These are phyloP conservation scores for Pseudomyrmex flavicornis DNA, from an alignment of 1,140 invertebrate genomes.

Conservation along the genomic window DNA sequence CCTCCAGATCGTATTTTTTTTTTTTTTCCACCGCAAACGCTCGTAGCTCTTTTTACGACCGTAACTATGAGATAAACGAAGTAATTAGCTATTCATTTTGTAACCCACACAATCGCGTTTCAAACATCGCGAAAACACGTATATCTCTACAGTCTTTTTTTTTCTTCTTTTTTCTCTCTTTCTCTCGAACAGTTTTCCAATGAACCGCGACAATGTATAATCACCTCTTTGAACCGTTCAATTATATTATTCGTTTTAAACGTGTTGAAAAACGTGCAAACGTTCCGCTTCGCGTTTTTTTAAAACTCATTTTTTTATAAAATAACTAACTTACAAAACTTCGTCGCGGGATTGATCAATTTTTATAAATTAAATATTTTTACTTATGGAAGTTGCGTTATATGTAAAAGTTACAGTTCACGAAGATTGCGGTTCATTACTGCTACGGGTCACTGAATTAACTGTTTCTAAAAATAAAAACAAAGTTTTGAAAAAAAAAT, in stretches of 20 bases:
- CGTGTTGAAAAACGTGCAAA: background rate
- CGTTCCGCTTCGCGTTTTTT: too few relatives aligned
- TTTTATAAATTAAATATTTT: too few relatives aligned
- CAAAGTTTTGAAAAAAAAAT: background rate
- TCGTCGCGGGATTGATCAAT: too few relatives aligned
- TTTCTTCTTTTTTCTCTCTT: too few relatives aligned
- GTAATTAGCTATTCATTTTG: slow-evolving; percentile 18
- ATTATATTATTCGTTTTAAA: background rate
- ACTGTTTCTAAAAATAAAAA: slow-evolving; percentile 17
- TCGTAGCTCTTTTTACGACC: background rate
- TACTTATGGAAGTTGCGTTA: too few relatives aligned
- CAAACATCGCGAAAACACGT: background rate
- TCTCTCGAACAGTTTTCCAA: background rate
- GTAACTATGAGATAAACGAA: slow-evolving; percentile 4
- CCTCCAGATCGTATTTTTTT: background rate
- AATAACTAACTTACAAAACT: too few relatives aligned
- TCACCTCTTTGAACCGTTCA: too few relatives aligned
- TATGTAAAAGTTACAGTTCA: background rate
- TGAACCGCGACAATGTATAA: too few relatives aligned
- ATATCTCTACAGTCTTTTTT: background rate
- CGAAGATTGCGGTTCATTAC: too few relatives aligned
- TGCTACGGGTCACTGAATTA: too few relatives aligned
- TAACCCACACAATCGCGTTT: background rate
- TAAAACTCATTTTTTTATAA: too few relatives aligned
- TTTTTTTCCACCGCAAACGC: background rate